phyloP scores from a whole-genome alignment of 2,888 invertebrate species.

The Drosophila aldrichi region DNA sequence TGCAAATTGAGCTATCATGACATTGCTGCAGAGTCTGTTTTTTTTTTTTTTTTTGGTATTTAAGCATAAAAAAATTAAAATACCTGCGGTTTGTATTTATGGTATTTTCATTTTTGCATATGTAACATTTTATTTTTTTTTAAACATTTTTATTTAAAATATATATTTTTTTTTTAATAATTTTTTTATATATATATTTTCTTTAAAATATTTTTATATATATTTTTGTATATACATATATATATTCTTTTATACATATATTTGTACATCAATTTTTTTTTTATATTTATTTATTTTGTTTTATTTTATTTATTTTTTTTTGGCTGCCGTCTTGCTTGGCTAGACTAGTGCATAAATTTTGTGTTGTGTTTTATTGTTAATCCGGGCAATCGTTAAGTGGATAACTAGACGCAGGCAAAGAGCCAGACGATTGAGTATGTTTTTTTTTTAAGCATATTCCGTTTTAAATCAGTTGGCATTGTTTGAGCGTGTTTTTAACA shows the following conservation, averaged over 20 bases:
- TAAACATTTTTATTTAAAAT: neutral
- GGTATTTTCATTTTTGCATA: conserved; percentile 20
- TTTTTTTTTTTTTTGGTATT: conserved; percentile 41
- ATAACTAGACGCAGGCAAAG: conserved; percentile 15
- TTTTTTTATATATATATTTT: too few species aligned
- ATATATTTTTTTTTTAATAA: neutral
- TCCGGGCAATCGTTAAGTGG: conserved; percentile 65
- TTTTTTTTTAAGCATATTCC: conserved; percentile 8
- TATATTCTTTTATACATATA: neutral
- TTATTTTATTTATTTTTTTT: neutral
- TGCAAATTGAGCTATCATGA: conserved; percentile 35
- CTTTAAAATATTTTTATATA: too few species aligned
- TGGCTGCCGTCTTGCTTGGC: conserved; percentile 49
- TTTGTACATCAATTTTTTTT: too few species aligned
- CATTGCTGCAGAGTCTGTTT: conserved; percentile 42
- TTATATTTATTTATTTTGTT: neutral
- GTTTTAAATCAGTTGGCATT: conserved; percentile 55
- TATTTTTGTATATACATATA: neutral
- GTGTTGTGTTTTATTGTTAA: conserved; percentile 40
- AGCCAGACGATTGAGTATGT: neutral
- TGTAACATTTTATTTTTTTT: neutral
- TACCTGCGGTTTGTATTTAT: conserved; percentile 61
- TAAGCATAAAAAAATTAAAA: conserved; percentile 62
- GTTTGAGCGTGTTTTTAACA: conserved; percentile 49
- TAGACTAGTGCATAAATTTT: conserved; percentile 64